Base-by-base conservation (phyloP, 2,888 invertebrate genomes). In the Drosophila neonasuta region DNA sequence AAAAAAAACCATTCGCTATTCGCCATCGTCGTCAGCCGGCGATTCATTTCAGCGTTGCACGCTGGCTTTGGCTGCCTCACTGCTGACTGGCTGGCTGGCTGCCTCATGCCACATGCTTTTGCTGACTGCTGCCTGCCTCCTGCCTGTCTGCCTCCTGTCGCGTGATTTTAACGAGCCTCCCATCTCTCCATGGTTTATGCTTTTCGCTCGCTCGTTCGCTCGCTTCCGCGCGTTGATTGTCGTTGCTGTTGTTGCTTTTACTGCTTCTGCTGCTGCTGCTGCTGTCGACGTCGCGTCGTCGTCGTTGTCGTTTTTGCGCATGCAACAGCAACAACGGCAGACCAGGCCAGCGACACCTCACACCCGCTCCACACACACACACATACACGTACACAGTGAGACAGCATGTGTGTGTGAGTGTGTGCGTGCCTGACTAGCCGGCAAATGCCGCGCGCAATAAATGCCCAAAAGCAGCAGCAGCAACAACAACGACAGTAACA, bases 161-260 rank as follows among this genome's bases (percentile, higher is more conserved):
- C 80, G 80, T 83, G 83, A 83, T 81, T 81, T 81, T 83, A 81
- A 81, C 81, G 83, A 83, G 79, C 80, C 81, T 83, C 79, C 73
- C 77, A 77, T 67, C 80, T 67, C 72, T 68, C 74, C 80, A 80
- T 83, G 83, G 74, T 83, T 83, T 82, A 82, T 82, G 83, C 83
- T 83, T 81, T 84, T 79, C 80, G 79, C 81, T 78, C 69, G 73
- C 75, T 75, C 62, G 66, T 36, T 36, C 69, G 73, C 75, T 81
- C 66, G 82, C 80, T 82, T 81, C 74, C 84, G 84, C 82, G 81
- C 84, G 79, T 79, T 80, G 84, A 84, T 81, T 82, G 81, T 82
- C 71, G 81, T 80, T 78, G 64, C 59, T 74, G 75, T 42, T 74
- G 78, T 41, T 57, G 70, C 8, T 62, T 65, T 9, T 61, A 50